phyloP scores from a whole-genome alignment of 2,888 invertebrate species.

The Diaphora mendica region DNA sequence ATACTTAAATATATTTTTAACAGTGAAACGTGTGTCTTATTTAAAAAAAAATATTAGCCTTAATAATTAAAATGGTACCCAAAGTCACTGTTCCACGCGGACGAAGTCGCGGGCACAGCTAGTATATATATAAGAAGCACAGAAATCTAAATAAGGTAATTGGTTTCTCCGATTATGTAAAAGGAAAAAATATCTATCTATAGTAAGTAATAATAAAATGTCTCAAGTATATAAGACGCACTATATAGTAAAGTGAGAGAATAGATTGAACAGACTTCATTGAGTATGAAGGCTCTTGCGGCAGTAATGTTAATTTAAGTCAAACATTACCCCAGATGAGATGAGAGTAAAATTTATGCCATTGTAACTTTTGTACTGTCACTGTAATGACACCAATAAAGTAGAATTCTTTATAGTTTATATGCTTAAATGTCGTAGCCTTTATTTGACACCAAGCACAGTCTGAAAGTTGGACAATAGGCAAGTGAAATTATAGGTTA shows the following conservation, averaged over 20 bases:
- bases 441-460: neutral
- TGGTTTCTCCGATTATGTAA: too few species aligned
- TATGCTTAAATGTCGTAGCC: neutral
- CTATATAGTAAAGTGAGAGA: neutral
- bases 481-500: neutral
- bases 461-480: neutral
- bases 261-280: neutral
- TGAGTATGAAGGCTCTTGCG: neutral
- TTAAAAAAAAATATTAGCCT: too few species aligned
- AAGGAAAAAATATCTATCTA: too few species aligned
- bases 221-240: neutral
- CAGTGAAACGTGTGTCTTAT: too few species aligned
- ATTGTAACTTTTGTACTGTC: slow-evolving; percentile 5
- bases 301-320: neutral
- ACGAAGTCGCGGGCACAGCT: too few species aligned
- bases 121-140: too few species aligned
- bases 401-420: neutral
- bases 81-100: too few species aligned
- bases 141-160: too few species aligned
- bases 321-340: neutral
- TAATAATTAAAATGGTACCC: too few species aligned
- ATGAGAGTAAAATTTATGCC: neutral
- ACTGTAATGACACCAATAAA: neutral
- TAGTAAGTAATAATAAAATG: neutral
- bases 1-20: too few species aligned